Percentiles rank a stretch among this genome's conserved stretches.
phyloP scores from a whole-genome alignment of 2,797 vertebrate species.

The Catharus ustulatus region DNA sequence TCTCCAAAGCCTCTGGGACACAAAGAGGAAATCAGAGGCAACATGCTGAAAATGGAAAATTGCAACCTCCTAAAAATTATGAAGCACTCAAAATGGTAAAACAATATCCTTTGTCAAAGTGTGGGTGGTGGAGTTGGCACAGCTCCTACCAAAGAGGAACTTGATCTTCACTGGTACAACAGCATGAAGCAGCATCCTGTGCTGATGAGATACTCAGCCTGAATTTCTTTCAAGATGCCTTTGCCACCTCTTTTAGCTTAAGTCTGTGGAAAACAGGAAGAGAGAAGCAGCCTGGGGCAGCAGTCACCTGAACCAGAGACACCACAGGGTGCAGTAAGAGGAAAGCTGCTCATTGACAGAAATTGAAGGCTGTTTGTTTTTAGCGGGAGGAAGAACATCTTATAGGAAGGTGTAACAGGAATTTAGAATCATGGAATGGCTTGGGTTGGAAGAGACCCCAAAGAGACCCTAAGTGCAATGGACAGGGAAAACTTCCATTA shows the following conservation, averaged over 20 bases:
- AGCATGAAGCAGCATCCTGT: neutral
- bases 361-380: neutral
- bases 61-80: neutral
- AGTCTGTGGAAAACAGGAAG: neutral
- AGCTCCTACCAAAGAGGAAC: neutral
- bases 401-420: neutral
- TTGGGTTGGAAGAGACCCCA: neutral
- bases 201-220: neutral
- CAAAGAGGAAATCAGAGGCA: neutral
- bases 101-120: neutral
- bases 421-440: neutral
- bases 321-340: neutral
- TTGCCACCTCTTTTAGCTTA: neutral
- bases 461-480: neutral
- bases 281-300: neutral
- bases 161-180: fast-evolving
- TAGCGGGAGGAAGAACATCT: neutral
- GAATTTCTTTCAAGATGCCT: neutral
- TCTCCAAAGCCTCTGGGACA: neutral
- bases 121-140: neutral
- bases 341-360: neutral
- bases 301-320: neutral
- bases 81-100: neutral
- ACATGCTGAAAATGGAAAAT: neutral
- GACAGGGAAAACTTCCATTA: neutral